These are phyloP conservation scores for Rhabdophis nuchalis DNA, from an alignment of 2,797 vertebrate species.

Conservation along the genomic window DNA sequence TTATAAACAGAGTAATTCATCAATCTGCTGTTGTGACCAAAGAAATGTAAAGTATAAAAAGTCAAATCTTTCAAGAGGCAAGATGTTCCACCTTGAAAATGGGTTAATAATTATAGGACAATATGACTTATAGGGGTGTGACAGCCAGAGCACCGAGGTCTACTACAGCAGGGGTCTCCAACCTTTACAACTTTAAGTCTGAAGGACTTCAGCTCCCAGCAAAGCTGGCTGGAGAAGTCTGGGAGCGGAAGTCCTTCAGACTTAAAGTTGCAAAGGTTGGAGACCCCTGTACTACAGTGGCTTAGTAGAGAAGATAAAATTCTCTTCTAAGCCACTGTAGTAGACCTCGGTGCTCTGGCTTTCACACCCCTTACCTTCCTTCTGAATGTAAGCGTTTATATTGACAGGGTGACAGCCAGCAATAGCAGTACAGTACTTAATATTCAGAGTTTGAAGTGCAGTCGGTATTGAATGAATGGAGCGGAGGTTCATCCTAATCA, in stretches of 20 bases:
- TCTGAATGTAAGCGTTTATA: constrained; percentile 6
- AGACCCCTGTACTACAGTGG: too few species aligned
- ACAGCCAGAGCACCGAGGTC: too few species aligned
- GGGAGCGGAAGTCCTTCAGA: too few species aligned
- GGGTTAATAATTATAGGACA: not conserved
- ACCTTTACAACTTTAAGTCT: too few species aligned
- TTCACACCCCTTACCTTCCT: not conserved
- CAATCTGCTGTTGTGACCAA: not conserved
- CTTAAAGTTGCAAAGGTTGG: too few species aligned
- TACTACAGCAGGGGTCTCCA: too few species aligned
- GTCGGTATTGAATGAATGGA: not conserved
- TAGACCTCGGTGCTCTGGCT: not conserved
- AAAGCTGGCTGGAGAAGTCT: too few species aligned
- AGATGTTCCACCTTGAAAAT: not conserved
- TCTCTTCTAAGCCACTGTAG: not conserved
- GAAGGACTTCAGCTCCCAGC: too few species aligned
- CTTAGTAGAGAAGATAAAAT: too few species aligned
- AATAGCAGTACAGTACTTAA: not conserved
- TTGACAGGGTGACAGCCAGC: not conserved
- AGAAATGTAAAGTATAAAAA: not conserved
- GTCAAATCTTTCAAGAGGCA: not conserved
- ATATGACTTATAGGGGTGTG: too few species aligned
- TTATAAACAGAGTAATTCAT: not conserved
- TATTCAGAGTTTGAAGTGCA: constrained; percentile 9
- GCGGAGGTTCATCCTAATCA: not conserved